Evolutionary conservation across 2,888 invertebrate species (phyloP), one percentile per base, ranked within the genome.

Genomic region (Lochmaea capreae): DNA sequence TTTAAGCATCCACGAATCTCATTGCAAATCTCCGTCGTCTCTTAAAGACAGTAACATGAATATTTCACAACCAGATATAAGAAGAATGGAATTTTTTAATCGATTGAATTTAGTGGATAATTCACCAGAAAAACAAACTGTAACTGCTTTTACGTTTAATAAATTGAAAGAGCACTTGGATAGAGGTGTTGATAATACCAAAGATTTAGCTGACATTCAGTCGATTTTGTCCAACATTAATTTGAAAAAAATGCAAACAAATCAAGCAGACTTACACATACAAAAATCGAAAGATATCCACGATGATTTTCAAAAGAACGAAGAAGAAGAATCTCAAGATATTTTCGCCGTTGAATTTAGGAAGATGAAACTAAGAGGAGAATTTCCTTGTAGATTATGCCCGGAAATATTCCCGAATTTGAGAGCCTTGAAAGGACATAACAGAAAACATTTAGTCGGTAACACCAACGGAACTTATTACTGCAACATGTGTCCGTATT

Each of bases 401-500:
- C 90, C 92, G 0, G 93, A 94, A 0, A 92, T 95, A 42, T 97
- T 97, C 84, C 95, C 96, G 1, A 97, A 97, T 84, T 88, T 97
- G 52, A 90, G 97, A 66, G 96, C 97, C 0, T 88, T 97, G 33
- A 97, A 97, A 86, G 96, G 97, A 0, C 97, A 97, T 86, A 96
- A 96, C 84, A 90, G 96, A 69, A 93, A 94, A 1, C 97, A 97
- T 86, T 89, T 96, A 78, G 93, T 93, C 73, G 92, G 93, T 0
- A 93, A 92, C 1, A 92, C 91, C 0, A 88, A 89, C 8, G 94
- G 94, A 1, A 95, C 96, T 0, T 97, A 96, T 86, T 92, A 94
- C 68, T 98, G 98, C 88, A 96, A 97, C 85, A 95, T 97, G 93
- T 98, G 98, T 80, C 93, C 94, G 1, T 97, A 96, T 87, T 93